Evolutionary conservation across 1,140 invertebrate genomes (phyloP), one percentile per base, ranked within the genome.

Genomic region (Arctopsyche grandis): DNA sequence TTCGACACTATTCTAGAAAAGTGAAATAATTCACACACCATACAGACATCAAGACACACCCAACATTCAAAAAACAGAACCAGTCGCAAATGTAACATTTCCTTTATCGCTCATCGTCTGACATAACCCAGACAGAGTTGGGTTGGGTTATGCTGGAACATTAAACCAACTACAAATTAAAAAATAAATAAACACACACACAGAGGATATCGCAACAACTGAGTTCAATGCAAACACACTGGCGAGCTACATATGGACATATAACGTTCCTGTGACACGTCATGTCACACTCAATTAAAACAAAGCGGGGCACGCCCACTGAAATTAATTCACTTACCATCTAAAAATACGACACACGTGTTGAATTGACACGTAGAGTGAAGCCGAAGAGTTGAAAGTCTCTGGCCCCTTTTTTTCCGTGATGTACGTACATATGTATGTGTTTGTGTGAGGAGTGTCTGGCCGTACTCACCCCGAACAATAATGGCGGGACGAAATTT

Each of bases 401-500:
- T 14, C 69, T 73, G 29, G 12, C 69, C 44, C 52, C 56, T 38
- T 79, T 69, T 79, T 52, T 74, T 79, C 19, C 70, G 48, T 26
- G 63, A 58, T 79, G 69, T 16, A 19, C 19, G 63, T 63, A n/a
- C 9, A 48, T 48, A n/a, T 56, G 52, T 21, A 10, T 10, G 3
- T 7, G 63, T 66, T 5, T 66, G 63, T 21, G 63, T 66, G 43
- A 38, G 69, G 69, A 43, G 69, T 73, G 69, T 73, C 69, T 73
- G 69, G 24, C 29, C 29, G 29, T 38, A 38, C 26, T 29, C 24
- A 38, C 29, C 52, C 71, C 26, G 60, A 79, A 52, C 16, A 52
- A 52, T 52, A 52, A 52, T 52, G 48, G 10, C 43, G 80, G 76
- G 80, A 78, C 77, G 77, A 81, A 81, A 73, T 81, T 81, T 56